Evolutionary conservation across 2,888 invertebrate genomes (phyloP), one percentile per base, ranked within the genome.

Genomic region (Rhaphigaster nebulosa): DNA sequence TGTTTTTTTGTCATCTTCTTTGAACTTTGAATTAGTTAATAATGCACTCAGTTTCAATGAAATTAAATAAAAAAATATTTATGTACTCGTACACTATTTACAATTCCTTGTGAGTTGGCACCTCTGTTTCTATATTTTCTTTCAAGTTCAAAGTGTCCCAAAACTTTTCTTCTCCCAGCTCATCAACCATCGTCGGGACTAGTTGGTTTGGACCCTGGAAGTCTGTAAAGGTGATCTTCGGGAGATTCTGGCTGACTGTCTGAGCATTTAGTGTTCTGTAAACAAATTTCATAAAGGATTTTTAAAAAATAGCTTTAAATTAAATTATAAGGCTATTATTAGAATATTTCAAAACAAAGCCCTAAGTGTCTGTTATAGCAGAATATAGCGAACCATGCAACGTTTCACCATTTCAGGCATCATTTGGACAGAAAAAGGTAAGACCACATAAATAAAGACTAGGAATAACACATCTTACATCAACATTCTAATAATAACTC

Each of bases 81-180:
- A 6, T n/a, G n/a, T n/a, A n/a, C n/a, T n/a, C n/a, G n/a, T 23
- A 76, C 70, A 34, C 20, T n/a, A 15, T 84, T 84, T n/a, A 84
- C n/a, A 84, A 45, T 45, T 84, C 84, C 15, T 50, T 26, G n/a
- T 84, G 84, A 26, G 45, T 18, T 23, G 84, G 84, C 2, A 84
- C n/a, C 2, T 6, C 26, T 41, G 84, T 15, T n/a, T 84, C 41
- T 34, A 84, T 84, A n/a, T 84, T 84, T 84, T 84, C 84, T 45
- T 45, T 84, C 26, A 84, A 84, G 45, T 84, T 84, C n/a, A 84
- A 84, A 45, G 84, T 50, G n/a, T 84, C 45, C 84, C 84, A 84
- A 84, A 84, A 84, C n/a, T 26, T 26, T 15, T 84, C 84, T n/a
- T 84, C 84, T 45, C 84, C 84, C 3, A 84, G 4, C 41, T 84